A percentile compares a stretch with the other conserved stretches of the same genome.
These are phyloP conservation scores for Neotoxoptera formosana DNA, from an alignment of 1,140 invertebrate species.

Conservation along the genomic window DNA sequence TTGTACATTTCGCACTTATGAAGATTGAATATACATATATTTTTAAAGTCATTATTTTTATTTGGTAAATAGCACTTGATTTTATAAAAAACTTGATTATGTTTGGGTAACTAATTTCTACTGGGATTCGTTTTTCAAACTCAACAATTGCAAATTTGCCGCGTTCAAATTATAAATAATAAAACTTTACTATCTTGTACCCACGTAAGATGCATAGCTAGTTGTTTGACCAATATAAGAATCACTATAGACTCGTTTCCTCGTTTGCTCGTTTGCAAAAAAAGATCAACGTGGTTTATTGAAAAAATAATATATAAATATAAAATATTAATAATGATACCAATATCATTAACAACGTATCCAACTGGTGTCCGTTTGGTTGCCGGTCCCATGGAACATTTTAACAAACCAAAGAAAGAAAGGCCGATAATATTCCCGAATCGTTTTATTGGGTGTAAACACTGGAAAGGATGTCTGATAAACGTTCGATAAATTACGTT, in stretches of 20 bases:
- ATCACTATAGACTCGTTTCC: not conserved
- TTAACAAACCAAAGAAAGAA: slow-evolving; percentile 16
- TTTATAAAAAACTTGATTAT: not conserved
- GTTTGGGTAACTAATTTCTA: not conserved
- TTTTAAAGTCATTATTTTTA: not conserved
- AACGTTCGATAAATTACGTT: slow-evolving; percentile 58
- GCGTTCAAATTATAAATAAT: no score
- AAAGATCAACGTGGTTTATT: not conserved
- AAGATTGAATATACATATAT: not conserved
- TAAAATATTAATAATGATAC: not conserved
- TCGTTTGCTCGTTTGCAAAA: no score
- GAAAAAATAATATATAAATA: not conserved
- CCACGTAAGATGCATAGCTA: not conserved
- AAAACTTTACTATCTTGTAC: not conserved
- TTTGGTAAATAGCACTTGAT: not conserved
- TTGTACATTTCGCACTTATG: not conserved
- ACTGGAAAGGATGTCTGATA: slow-evolving; percentile 55
- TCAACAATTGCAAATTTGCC: no score
- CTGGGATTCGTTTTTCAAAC: not conserved
- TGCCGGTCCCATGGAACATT: not conserved
- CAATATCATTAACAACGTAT: not conserved
- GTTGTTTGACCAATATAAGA: not conserved
- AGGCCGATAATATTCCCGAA: slow-evolving; percentile 32
- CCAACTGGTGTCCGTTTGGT: slow-evolving; percentile 4
- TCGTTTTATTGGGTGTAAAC: slow-evolving; percentile 58